phyloP scores from a whole-genome alignment of 2,113 vertebrate species.

The Pterocles gutturalis region DNA sequence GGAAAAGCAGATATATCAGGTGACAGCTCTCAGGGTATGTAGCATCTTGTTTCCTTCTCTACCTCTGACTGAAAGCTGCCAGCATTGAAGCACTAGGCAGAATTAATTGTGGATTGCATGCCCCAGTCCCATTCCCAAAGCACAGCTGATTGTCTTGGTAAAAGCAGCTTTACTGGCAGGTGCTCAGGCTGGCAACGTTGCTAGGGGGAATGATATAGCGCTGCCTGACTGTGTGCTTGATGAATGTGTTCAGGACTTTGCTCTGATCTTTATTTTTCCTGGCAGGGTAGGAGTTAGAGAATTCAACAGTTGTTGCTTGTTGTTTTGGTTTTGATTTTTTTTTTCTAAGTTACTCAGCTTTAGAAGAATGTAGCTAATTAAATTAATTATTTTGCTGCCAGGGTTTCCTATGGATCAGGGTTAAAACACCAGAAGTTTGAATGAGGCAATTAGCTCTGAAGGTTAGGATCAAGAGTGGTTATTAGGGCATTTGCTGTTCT shows the following conservation, averaged over 20 bases:
- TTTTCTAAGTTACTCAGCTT: not conserved
- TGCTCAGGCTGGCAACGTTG: not conserved
- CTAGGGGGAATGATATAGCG: not conserved
- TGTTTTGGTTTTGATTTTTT: not conserved
- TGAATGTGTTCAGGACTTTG: not conserved
- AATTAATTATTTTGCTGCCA: slow-evolving; percentile 19
- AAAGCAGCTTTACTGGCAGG: not conserved
- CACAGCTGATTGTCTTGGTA: not conserved
- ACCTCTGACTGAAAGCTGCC: not conserved
- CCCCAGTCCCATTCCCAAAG: not conserved
- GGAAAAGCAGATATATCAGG: not conserved
- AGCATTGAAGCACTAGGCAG: not conserved
- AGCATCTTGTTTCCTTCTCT: not conserved
- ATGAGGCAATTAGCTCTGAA: slow-evolving; percentile 7
- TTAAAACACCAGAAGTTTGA: not conserved
- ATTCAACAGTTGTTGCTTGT: not conserved
- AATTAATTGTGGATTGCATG: not conserved
- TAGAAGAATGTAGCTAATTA: slow-evolving; percentile 19
- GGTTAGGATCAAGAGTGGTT: not conserved
- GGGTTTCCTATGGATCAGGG: not conserved
- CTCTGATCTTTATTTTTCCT: slow-evolving; percentile 44
- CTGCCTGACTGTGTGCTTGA: not conserved
- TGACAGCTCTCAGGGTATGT: not conserved
- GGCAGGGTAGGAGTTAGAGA: not conserved
- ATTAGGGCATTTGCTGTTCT: not conserved